phyloP scores from a whole-genome alignment of 2,888 invertebrate species.

The Lasioglossum lativentre region DNA sequence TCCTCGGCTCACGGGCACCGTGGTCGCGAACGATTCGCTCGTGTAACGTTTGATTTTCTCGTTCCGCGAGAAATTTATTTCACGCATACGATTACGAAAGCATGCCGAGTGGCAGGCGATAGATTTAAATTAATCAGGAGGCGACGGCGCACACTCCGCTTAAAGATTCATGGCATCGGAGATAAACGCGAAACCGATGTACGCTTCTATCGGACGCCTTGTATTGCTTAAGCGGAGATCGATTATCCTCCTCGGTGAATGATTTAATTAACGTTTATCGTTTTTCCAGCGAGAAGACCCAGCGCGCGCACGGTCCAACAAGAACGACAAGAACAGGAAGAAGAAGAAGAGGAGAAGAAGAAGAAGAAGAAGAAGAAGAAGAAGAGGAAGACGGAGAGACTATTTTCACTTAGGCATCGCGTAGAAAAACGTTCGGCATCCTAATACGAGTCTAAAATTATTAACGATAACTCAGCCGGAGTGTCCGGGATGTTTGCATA shows the following conservation, averaged over 20 bases:
- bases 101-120: conserved; percentile 22
- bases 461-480: conserved; percentile 19
- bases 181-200: conserved; percentile 35
- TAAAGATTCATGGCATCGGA: conserved; percentile 36
- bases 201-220: conserved; percentile 16
- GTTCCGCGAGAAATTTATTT: conserved; percentile 38
- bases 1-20: not conserved
- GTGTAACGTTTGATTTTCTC: conserved; percentile 35
- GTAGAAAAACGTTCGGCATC: not conserved
- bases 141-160: conserved; percentile 22
- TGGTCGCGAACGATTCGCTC: conserved; percentile 8
- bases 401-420: not conserved
- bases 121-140: conserved; percentile 47
- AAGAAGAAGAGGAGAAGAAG: not conserved
- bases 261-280: conserved; percentile 34
- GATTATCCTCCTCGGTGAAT: conserved; percentile 31
- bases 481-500: conserved; percentile 21
- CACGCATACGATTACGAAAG: conserved; percentile 26
- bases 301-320: not conserved
- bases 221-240: conserved; percentile 36
- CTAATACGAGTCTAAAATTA: conserved; percentile 14
- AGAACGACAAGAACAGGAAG: not conserved
- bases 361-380: not conserved
- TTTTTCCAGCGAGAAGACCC: not conserved
- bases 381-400: not conserved